Evolutionary conservation across 1,140 invertebrate genomes (phyloP).

Genomic region (Colletes latitarsis): DNA sequence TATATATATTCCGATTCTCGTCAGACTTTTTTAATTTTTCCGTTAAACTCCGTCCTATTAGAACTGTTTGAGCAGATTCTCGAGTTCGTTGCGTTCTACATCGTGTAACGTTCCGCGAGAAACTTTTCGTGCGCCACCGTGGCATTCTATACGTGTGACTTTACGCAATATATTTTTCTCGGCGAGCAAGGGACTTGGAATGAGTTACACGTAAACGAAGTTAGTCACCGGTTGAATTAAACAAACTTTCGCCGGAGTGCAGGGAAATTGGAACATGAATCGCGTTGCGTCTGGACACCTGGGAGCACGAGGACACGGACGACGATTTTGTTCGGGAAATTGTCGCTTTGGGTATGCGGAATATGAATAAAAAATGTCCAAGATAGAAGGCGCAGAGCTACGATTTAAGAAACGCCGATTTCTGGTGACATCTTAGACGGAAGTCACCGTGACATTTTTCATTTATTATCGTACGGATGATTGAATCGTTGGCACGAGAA

Average conservation of each 20-base stretch:
- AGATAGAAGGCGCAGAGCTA: neutral
- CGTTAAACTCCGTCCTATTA: neutral
- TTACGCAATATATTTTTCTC: constrained; percentile 49
- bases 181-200: constrained; percentile 8
- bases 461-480: constrained; percentile 6
- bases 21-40: neutral
- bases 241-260: constrained; percentile 18
- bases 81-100: neutral
- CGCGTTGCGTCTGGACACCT: neutral
- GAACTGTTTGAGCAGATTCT: neutral
- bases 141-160: neutral
- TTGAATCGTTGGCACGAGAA: constrained; percentile 20
- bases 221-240: constrained; percentile 25
- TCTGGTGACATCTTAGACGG: neutral
- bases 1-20: too few relatives aligned
- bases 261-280: constrained; percentile 18
- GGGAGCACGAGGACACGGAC: neutral
- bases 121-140: neutral
- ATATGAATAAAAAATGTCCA: neutral
- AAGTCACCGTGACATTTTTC: neutral
- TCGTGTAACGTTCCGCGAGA: neutral
- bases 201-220: constrained; percentile 31
- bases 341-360: neutral
- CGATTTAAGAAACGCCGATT: neutral
- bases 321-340: neutral